A percentile compares a stretch with the other conserved stretches of the same genome.
Evolutionary conservation across 2,888 invertebrate species (phyloP).

Genomic region (Dicranocentrus wangi): DNA sequence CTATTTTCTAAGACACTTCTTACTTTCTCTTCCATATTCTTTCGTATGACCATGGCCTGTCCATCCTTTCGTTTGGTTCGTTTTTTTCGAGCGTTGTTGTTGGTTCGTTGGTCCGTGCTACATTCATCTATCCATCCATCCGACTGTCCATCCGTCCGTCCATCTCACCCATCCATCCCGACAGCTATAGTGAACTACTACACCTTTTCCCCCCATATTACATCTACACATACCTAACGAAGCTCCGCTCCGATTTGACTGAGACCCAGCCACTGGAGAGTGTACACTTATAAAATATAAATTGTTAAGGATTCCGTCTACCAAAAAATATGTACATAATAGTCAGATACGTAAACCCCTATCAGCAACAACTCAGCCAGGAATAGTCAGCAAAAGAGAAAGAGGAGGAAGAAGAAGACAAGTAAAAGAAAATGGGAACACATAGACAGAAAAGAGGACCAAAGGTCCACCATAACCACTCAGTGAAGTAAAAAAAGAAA

Average conservation of each 20-base stretch:
- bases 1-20: neutral
- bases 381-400: conserved; percentile 37
- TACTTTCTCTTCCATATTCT: conserved; percentile 25
- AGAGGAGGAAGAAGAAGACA: conserved; percentile 27
- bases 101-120: conserved; percentile 49
- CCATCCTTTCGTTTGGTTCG: conserved; percentile 25
- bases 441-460: conserved; percentile 54
- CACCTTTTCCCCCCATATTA: conserved; percentile 24
- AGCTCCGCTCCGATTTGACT: neutral
- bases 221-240: conserved; percentile 1
- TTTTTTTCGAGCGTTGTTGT: conserved; percentile 36
- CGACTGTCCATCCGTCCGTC: conserved; percentile 58
- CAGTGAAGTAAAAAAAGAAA: conserved; percentile 47
- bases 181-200: conserved; percentile 36
- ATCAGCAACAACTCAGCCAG: conserved; percentile 46
- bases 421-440: conserved; percentile 54
- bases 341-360: conserved; percentile 49
- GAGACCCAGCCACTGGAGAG: conserved; percentile 23
- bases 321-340: too few relatives aligned
- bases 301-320: conserved; percentile 44
- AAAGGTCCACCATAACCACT: conserved; percentile 63
- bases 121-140: conserved; percentile 61
- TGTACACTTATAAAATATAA: conserved; percentile 56
- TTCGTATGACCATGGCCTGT: conserved; percentile 50
- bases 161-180: conserved; percentile 45